Conservation (phyloP, 2,113 vertebrate species). For the Aramus guarauna region DNA sequence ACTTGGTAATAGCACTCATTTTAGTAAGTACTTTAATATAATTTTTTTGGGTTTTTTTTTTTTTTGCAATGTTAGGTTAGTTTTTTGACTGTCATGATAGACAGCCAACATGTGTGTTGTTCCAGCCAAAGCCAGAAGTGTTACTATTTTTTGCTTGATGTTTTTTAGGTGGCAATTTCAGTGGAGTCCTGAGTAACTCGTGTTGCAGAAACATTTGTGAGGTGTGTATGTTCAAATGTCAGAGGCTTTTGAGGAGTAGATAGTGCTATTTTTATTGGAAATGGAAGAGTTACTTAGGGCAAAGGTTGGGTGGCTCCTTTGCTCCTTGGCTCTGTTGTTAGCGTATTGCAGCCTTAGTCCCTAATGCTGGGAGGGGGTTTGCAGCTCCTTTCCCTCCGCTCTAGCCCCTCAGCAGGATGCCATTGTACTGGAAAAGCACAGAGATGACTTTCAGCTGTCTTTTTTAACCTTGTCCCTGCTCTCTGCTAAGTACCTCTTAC, state of each 20-base stretch:
- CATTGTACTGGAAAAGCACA: not conserved
- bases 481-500: not conserved
- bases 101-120: not conserved
- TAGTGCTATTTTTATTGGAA: not conserved
- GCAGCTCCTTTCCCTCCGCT: not conserved
- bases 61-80: not conserved
- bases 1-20: not conserved
- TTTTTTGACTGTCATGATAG: not conserved
- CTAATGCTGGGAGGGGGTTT: not conserved
- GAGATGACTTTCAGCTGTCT: not conserved
- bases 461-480: not conserved
- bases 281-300: not conserved
- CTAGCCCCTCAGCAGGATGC: not conserved
- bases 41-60: not conserved
- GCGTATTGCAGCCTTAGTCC: not conserved
- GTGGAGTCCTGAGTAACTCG: not conserved
- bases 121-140: not conserved
- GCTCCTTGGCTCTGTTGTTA: not conserved
- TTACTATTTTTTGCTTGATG: slow-evolving; percentile 28
- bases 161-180: not conserved
- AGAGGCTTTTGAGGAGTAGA: not conserved
- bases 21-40: not conserved
- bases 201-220: not conserved
- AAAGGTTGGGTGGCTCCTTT: not conserved
- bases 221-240: not conserved